Evolutionary conservation across 2,888 invertebrate genomes (phyloP).

Genomic region (Pasiphila rectangulata): DNA sequence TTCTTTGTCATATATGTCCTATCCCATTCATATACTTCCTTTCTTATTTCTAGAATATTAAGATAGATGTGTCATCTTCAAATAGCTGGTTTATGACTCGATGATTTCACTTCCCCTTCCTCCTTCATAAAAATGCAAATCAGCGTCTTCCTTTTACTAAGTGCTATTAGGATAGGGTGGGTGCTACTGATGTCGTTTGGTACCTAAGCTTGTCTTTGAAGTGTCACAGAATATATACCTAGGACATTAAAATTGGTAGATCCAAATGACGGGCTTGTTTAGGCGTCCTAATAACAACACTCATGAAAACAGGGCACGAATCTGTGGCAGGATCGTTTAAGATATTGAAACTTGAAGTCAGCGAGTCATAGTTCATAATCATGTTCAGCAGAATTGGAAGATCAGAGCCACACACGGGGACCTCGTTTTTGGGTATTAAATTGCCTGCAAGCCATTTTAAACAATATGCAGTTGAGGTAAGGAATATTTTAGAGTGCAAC

Average conservation of each 20-base stretch:
- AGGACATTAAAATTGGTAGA: too few relatives aligned
- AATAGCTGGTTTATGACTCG: conserved; percentile 20
- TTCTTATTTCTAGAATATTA: background rate
- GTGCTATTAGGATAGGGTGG: conserved; percentile 68
- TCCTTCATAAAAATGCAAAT: conserved; percentile 76
- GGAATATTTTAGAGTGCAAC: background rate
- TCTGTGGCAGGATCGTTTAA: background rate
- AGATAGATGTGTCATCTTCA: background rate
- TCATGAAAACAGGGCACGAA: background rate
- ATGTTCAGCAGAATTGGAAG: background rate
- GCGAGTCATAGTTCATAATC: conserved; percentile 1
- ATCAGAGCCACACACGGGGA: too few relatives aligned
- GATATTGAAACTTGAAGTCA: background rate
- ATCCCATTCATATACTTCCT: too few relatives aligned
- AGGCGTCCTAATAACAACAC: too few relatives aligned
- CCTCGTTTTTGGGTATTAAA: background rate
- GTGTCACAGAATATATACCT: conserved; percentile 1
- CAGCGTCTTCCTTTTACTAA: conserved; percentile 73
- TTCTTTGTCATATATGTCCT: too few relatives aligned
- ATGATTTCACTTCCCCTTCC: conserved; percentile 68
- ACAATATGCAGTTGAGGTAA: background rate
- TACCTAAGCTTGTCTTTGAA: conserved; percentile 32
- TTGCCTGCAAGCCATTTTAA: background rate
- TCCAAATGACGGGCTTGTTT: too few relatives aligned
- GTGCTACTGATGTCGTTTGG: conserved; percentile 51